Evolutionary conservation across 23 tunicate genomes (phyloP).

Genomic region (Botrylloides violaceus): DNA sequence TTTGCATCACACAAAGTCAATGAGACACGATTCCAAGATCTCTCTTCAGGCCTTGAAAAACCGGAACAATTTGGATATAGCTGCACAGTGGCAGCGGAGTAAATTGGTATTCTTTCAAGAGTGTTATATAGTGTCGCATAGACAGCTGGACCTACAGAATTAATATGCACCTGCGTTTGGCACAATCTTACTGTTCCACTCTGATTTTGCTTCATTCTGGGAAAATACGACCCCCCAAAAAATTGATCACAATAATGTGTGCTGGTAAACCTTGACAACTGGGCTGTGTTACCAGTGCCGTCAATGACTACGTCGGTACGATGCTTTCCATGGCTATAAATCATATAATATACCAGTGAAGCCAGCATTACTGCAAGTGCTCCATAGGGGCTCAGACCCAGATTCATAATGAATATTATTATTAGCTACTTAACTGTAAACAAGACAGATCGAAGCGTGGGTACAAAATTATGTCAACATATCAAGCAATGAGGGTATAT

Average conservation of each 20-base stretch:
- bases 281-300: no score
- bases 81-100: constrained; percentile 53
- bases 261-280: no score
- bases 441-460: no score
- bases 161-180: constrained; percentile 35
- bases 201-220: constrained; percentile 18
- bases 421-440: no score
- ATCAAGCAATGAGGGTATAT: no score
- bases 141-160: constrained; percentile 10
- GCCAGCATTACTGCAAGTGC: no score
- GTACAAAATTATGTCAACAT: no score
- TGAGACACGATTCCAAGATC: constrained; percentile 59
- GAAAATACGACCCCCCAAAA: constrained; percentile 67
- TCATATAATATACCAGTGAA: no score
- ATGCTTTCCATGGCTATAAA: no score
- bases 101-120: constrained; percentile 51
- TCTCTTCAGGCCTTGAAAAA: constrained; percentile 40
- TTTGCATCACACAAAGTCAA: constrained; percentile 37
- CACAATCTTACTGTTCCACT: constrained; percentile 51
- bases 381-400: no score
- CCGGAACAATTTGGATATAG: constrained; percentile 14
- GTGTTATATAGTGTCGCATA: constrained; percentile 63
- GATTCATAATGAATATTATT: no score
- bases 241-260: constrained; percentile 62
- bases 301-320: no score